Conservation (phyloP, 1,140 invertebrate species). For the Cylas formicarius region DNA sequence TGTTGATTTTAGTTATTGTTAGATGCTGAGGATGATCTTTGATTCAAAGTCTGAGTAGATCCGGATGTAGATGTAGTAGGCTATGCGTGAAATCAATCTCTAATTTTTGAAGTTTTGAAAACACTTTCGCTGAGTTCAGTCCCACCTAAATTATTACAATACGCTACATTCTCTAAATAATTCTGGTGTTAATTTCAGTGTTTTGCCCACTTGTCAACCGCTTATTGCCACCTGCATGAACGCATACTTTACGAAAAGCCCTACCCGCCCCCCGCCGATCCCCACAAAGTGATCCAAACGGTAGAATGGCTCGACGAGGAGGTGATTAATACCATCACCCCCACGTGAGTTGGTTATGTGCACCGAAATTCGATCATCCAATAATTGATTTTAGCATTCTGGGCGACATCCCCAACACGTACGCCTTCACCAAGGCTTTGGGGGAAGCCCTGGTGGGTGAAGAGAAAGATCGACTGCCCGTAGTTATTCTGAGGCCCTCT, state of each 20-base stretch:
- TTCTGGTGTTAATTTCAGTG: slow-evolving; percentile 18
- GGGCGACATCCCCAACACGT: slow-evolving; percentile 79
- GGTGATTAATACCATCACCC: slow-evolving; percentile 27
- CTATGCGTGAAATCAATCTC: too few species aligned
- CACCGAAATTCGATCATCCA: neutral
- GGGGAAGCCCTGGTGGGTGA: slow-evolving; percentile 77
- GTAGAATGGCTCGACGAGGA: slow-evolving; percentile 64
- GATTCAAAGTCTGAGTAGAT: too few species aligned
- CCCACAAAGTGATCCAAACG: slow-evolving; percentile 60
- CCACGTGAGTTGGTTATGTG: slow-evolving; percentile 23
- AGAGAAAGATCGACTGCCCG: slow-evolving; percentile 65
- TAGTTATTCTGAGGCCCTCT: slow-evolving; percentile 82
- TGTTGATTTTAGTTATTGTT: too few species aligned
- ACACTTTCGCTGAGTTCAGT: too few species aligned
- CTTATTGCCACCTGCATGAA: slow-evolving; percentile 62
- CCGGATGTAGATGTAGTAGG: too few species aligned
- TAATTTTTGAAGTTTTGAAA: too few species aligned
- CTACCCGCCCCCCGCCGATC: slow-evolving; percentile 62
- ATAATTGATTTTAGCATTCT: slow-evolving; percentile 53
- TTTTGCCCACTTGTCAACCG: slow-evolving; percentile 54
- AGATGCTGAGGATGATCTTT: too few species aligned
- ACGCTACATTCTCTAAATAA: too few species aligned
- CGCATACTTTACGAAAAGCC: slow-evolving; percentile 58
- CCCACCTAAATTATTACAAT: neutral
- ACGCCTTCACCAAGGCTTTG: slow-evolving; percentile 86